Evolutionary conservation across 2,888 invertebrate genomes (phyloP).

Genomic region (Aporophyla lueneburgensis): DNA sequence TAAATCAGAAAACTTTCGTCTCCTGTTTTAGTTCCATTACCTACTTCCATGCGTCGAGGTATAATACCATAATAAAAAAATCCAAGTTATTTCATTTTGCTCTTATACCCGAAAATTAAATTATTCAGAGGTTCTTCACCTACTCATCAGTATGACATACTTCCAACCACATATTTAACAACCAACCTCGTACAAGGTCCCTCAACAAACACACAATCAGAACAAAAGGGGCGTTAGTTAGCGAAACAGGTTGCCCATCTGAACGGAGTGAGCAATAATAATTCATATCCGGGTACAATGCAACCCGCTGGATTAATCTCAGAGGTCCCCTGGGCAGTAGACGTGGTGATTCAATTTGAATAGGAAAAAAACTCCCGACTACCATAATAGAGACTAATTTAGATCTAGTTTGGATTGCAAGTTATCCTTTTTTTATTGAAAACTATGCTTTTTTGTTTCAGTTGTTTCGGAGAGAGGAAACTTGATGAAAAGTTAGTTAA

Average conservation of each 20-base stretch:
- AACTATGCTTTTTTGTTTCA: slow-evolving; percentile 44
- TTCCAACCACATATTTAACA: slow-evolving; percentile 9
- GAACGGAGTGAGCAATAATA: slow-evolving; percentile 65
- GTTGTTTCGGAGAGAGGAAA: slow-evolving; percentile 27
- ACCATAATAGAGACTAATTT: slow-evolving; percentile 67
- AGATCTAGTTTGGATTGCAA: slow-evolving; percentile 58
- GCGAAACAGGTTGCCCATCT: slow-evolving; percentile 54
- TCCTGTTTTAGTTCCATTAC: no score
- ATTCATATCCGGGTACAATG: slow-evolving; percentile 74
- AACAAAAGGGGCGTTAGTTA: slow-evolving; percentile 55
- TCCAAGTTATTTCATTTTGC: no score
- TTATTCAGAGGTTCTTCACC: background rate
- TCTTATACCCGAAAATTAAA: no score
- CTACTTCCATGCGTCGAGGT: background rate
- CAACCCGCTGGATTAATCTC: slow-evolving; percentile 72
- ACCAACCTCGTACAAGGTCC: slow-evolving; percentile 17
- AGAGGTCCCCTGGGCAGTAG: slow-evolving; percentile 68
- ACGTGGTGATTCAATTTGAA: slow-evolving; percentile 79
- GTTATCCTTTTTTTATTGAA: slow-evolving; percentile 61
- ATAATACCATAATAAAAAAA: background rate
- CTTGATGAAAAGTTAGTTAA: slow-evolving; percentile 24
- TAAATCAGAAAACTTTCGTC: background rate
- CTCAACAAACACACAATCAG: slow-evolving; percentile 46
- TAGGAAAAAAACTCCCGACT: slow-evolving; percentile 71
- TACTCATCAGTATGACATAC: slow-evolving; percentile 17